A percentile compares a stretch with the other conserved stretches of the same genome.
phyloP scores from a whole-genome alignment of 1,140 invertebrate genomes.

The Elymnias hypermnestra region DNA sequence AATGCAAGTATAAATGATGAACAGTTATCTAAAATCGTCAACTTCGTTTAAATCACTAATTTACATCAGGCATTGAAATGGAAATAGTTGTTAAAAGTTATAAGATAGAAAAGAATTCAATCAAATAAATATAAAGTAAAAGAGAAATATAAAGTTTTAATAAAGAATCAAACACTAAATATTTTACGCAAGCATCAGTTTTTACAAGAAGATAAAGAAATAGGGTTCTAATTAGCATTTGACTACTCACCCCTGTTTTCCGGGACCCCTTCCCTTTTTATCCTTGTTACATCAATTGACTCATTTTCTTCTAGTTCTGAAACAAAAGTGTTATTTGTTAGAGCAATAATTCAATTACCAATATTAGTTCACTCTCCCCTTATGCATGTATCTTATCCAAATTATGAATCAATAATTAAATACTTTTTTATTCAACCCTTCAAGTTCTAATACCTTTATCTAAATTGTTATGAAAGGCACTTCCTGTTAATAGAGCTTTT shows the following conservation, averaged over 20 bases:
- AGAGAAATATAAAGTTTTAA: not conserved
- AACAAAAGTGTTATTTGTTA: slow-evolving; percentile 44
- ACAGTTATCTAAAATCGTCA: too few relatives aligned
- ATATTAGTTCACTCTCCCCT: too few relatives aligned
- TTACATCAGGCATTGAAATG: slow-evolving; percentile 1
- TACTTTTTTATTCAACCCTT: too few relatives aligned
- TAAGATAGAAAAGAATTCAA: slow-evolving; percentile 12
- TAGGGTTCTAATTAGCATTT: not conserved
- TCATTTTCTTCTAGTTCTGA: slow-evolving; percentile 54
- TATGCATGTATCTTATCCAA: too few relatives aligned
- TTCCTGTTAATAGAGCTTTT: too few relatives aligned
- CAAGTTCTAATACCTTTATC: too few relatives aligned
- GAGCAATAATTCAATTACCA: too few relatives aligned
- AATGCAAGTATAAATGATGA: too few relatives aligned
- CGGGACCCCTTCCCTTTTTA: slow-evolving; percentile 64
- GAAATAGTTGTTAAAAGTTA: slow-evolving; percentile 2
- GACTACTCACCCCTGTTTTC: slow-evolving; percentile 65
- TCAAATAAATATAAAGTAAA: slow-evolving; percentile 3
- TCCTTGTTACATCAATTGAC: slow-evolving; percentile 53
- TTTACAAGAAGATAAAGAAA: slow-evolving; percentile 32
- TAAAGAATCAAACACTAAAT: slow-evolving; percentile 5
- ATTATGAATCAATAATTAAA: too few relatives aligned
- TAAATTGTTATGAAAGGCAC: too few relatives aligned
- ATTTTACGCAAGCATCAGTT: slow-evolving; percentile 22
- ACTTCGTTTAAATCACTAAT: not conserved